These are phyloP conservation scores for Papilio polyxenes DNA, from an alignment of 1,140 invertebrate genomes.

Conservation along the genomic window DNA sequence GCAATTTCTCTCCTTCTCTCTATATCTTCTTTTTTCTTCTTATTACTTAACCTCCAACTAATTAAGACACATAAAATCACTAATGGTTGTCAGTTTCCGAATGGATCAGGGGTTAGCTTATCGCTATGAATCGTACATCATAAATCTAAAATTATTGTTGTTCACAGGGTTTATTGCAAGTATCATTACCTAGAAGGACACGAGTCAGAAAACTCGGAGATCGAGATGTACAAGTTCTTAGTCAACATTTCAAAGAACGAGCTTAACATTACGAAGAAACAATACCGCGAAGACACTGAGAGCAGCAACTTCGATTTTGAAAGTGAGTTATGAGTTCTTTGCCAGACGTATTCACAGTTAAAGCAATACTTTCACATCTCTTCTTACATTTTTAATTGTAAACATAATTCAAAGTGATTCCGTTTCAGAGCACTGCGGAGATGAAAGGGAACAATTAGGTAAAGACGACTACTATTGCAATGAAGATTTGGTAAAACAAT, in stretches of 20 bases:
- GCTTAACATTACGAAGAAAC: conserved; percentile 74
- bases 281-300: conserved; percentile 62
- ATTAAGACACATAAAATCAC: background rate
- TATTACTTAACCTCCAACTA: background rate
- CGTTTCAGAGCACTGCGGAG: conserved; percentile 82
- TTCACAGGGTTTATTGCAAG: conserved; percentile 89
- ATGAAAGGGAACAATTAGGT: conserved; percentile 80
- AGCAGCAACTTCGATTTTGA: conserved; percentile 55
- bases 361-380: background rate
- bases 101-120: background rate
- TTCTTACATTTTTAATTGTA: background rate
- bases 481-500: conserved; percentile 89
- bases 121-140: background rate
- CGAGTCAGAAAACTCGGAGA: conserved; percentile 86
- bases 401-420: conserved; percentile 11
- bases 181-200: conserved; percentile 90
- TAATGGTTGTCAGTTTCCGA: background rate
- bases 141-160: background rate
- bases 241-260: conserved; percentile 69
- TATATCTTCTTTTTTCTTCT: no score
- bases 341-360: background rate
- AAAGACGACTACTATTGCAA: conserved; percentile 91
- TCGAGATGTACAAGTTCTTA: conserved; percentile 88
- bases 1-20: background rate
- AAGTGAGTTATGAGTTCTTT: conserved; percentile 54